Base-by-base conservation (phyloP, 2,888 invertebrate genomes). In the Volucella bombylans region DNA sequence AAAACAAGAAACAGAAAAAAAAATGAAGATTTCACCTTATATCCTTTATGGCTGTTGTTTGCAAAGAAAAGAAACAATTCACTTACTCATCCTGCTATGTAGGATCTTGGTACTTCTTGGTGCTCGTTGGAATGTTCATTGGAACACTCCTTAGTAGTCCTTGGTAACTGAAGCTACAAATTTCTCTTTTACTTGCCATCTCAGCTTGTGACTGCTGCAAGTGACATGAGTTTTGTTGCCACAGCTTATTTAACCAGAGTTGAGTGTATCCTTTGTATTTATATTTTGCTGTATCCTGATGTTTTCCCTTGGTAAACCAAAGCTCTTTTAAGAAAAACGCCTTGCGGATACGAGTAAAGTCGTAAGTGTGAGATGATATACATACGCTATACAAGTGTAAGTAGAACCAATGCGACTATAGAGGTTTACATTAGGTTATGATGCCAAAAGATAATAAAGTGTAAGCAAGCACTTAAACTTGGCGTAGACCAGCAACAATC, bases 191-290 rank as follows among this genome's bases (percentile, higher is more conserved):
- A 59, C n/a, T 55, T 47, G 43, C 54, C 62, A 10, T 52, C 23
- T 8, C 52, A 43, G 61, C 14, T 31, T 54, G 43, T 72, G 72
- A 50, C 68, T 50, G 23, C 76, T 81, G 82, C 61, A 77, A 82
- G 71, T 82, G 82, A 82, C 82, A 77, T 71, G 71, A 77, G 67
- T 65, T 77, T 71, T 61, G 81, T 72, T 55, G n/a, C 50, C 31
- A 59, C 18, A 68, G 57, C 69, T 72, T 61, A 72, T 45, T 73
- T 67, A 55, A 49, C 54, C 31, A 62, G 47, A 47, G 8, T 55
- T 50, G 41, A 45, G 6, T 23, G 38, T 39, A 43, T 50, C 4
- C 18, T 45, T 38, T 54, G 64, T 65, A 45, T 18, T 18, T 18
- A 18, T 38, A 67, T 15, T 38, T 23, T 23, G 23, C 4, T 23